phyloP scores from a whole-genome alignment of 2,797 vertebrate genomes.

The Antennarius maculatus region DNA sequence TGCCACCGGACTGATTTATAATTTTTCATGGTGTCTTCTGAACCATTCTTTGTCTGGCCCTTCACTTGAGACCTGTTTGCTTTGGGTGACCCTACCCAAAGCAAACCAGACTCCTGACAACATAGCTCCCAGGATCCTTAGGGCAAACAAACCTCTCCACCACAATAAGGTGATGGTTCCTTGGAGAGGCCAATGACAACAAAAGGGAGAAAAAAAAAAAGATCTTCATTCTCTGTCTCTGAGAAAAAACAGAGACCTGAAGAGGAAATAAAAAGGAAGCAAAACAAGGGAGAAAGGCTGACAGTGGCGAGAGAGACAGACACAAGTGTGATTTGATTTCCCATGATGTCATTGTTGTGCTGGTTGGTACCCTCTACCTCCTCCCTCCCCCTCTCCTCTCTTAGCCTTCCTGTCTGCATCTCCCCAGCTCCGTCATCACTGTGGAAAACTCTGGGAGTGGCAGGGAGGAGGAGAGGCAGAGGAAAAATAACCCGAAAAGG shows the following conservation, averaged over 20 bases:
- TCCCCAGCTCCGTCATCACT: conserved; percentile 51
- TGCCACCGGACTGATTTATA: too few relatives aligned
- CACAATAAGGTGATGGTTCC: too few relatives aligned
- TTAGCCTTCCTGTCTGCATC: conserved; percentile 37
- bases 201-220: too few relatives aligned
- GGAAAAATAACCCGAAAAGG: conserved; percentile 33
- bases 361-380: conserved; percentile 73
- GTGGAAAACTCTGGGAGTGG: conserved; percentile 57
- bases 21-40: too few relatives aligned
- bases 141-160: too few relatives aligned
- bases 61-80: too few relatives aligned
- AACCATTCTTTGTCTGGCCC: too few relatives aligned
- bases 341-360: conserved; percentile 82
- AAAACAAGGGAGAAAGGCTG: not conserved
- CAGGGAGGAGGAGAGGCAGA: conserved; percentile 56
- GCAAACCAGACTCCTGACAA: too few relatives aligned
- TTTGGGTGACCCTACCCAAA: too few relatives aligned
- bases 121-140: too few relatives aligned
- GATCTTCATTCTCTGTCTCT: too few relatives aligned
- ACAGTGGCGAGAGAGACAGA: conserved; percentile 33
- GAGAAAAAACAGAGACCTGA: conserved; percentile 13
- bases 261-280: not conserved
- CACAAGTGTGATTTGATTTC: conserved; percentile 46
- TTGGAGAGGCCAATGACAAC: too few relatives aligned
- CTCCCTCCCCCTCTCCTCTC: conserved; percentile 26